Evolutionary conservation across 1,140 invertebrate species (phyloP), one percentile per base, ranked within the genome.

Genomic region (Diorhabda elongata): DNA sequence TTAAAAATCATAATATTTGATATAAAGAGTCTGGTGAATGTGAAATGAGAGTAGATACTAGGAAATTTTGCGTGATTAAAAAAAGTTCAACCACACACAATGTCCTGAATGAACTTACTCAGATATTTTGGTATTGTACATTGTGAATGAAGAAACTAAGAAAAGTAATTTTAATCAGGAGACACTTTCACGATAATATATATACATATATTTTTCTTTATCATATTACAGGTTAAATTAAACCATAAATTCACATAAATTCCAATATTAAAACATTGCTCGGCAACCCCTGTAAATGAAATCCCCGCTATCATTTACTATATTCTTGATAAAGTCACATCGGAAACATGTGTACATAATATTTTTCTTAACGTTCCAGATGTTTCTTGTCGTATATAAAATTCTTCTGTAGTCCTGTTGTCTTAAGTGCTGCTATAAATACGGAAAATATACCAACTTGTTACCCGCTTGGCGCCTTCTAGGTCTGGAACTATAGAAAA

Each of bases 391-490:
- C 64, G 58, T 66, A 66, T 58, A 59, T 66, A 56, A 26, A 42
- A 26, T 57, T 59, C 63, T 56, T 43, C 56, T 66, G 64, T 66
- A 58, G 56, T 59, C 43, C 44, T 66, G 64, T 66, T 66, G 64
- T 66, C 64, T 66, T 66, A 60, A 66, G 64, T 59, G 58, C 43
- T 45, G 56, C 64, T 66, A 66, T 66, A 66, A 66, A 66, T 66
- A 66, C 44, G 44, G 64, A 58, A 59, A 66, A 66, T 59, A 66
- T 26, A 42, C 11, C 42, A 60, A 6, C 5, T 44, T 42, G 56
- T 58, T 45, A 41, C 57, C 56, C 59, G 45, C 64, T 44, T 59
- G 56, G 64, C 58, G 42, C 44, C 44, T 60, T 5, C 58, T 8
- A 4, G 47, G 58, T 59, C 57, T 44, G 64, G 45, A 47, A 64